Percentiles rank a stretch among this genome's conserved stretches.
phyloP scores from a whole-genome alignment of 2,888 invertebrate genomes.

The Diarsia mendica region DNA sequence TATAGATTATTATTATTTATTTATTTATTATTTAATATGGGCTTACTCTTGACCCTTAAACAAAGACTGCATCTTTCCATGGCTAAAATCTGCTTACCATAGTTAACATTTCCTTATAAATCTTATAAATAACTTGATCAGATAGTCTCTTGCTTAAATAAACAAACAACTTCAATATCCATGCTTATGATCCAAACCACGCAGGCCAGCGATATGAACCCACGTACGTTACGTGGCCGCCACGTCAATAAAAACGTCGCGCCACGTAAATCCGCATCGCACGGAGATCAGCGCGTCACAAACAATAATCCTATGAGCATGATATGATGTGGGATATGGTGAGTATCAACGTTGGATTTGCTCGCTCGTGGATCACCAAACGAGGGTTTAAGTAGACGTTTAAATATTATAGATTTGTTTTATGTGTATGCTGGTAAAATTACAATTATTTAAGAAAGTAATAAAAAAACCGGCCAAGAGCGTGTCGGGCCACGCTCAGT shows the following conservation, averaged over 20 bases:
- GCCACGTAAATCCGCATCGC: conserved; percentile 72
- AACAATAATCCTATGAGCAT: conserved; percentile 70
- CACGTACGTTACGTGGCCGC: conserved; percentile 60
- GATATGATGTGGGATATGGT: conserved; percentile 41
- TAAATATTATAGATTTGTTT: no score
- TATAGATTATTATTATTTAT: no score
- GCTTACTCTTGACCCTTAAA: no score
- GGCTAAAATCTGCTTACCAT: not conserved
- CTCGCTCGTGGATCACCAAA: not conserved
- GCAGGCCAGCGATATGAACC: conserved; percentile 46
- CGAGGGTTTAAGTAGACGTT: not conserved
- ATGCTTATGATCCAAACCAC: conserved; percentile 27
- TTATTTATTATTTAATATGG: no score
- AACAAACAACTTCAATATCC: not conserved
- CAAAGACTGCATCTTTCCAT: no score
- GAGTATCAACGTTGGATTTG: not conserved
- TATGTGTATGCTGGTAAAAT: no score
- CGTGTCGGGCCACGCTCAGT: no score
- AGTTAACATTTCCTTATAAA: not conserved
- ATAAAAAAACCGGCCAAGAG: no score
- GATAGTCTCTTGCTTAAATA: not conserved
- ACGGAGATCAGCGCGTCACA: conserved; percentile 73
- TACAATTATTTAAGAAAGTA: no score
- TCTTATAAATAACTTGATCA: not conserved
- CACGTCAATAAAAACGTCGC: conserved; percentile 71